Evolutionary conservation across 2,888 invertebrate genomes (phyloP), one percentile per base, ranked within the genome.

Genomic region (Elegia similella): DNA sequence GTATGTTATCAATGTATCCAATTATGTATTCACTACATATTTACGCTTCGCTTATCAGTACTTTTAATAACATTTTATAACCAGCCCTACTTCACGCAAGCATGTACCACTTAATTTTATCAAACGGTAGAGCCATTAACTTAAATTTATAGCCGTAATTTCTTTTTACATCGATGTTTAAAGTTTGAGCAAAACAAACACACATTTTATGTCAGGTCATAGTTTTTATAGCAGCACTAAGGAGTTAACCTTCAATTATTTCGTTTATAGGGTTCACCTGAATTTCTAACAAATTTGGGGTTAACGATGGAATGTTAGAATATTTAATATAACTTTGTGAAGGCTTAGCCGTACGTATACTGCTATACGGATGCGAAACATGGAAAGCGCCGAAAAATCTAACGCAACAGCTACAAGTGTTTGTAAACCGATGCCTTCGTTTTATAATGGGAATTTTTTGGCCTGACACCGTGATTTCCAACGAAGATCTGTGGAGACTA

Each of bases 51-150:
- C 2, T 3, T 38, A 38, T 38, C 8, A n/a, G 38, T 38, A 38
- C 38, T 38, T 38, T 38, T 38, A 38, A 38, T 38, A 12, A 38
- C 38, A n/a, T 38, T 38, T 38, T n/a, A 38, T 38, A 52, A 38
- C 52, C n/a, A 38, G 52, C 32, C 38, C 13, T 16, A 52, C 12
- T 34, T 38, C 52, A 53, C 52, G 52, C 42, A 53, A 53, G 13
- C 52, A 5, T 53, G 52, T 53, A 53, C 42, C n/a, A 53, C 42
- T 42, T 53, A 53, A 53, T 53, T 42, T 53, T 53, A 53, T 53
- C 42, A 42, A 42, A 13, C 29, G 5, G 29, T 10, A 16, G 23
- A 15, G 52, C 13, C 42, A 30, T 53, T 53, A 42, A 42, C 13
- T 23, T 29, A 23, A 53, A 53, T 53, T 53, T 53, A 53, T 42